A percentile compares a stretch with the other conserved stretches of the same genome.
Evolutionary conservation across 2,113 vertebrate genomes (phyloP).

Genomic region (Lanius collurio): DNA sequence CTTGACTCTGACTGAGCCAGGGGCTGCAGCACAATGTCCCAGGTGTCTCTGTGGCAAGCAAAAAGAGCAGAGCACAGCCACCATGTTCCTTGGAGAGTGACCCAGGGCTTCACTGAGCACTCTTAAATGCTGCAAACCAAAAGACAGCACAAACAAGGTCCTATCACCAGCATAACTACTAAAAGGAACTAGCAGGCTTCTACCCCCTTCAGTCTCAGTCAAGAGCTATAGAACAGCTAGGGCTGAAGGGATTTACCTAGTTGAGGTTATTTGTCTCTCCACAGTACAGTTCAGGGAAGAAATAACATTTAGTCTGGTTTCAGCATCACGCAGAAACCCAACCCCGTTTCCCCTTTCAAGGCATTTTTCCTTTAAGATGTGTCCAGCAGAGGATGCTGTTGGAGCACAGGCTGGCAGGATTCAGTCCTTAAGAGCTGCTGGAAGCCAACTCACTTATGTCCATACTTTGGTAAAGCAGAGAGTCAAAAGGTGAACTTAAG

Average conservation of each 20-base stretch:
- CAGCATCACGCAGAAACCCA: not conserved
- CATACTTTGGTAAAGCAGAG: not conserved
- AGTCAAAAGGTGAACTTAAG: not conserved
- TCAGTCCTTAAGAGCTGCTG: not conserved
- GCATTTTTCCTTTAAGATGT: not conserved
- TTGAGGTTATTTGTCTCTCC: not conserved
- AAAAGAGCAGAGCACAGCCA: conserved; percentile 26
- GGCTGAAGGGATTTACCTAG: not conserved
- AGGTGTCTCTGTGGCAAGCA: not conserved
- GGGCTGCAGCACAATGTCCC: not conserved
- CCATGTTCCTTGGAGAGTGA: not conserved
- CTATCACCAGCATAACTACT: not conserved
- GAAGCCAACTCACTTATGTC: not conserved
- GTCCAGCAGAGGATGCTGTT: conserved; percentile 43
- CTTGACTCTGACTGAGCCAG: not conserved
- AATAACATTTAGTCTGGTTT: not conserved
- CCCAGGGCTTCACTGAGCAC: not conserved
- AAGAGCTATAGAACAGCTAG: not conserved
- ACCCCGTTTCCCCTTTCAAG: not conserved
- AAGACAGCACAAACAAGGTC: not conserved
- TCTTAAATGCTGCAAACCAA: not conserved
- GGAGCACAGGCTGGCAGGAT: not conserved
- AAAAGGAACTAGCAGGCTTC: not conserved
- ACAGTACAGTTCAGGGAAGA: not conserved
- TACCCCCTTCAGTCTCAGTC: not conserved